These are phyloP conservation scores for Ischnura elegans DNA, from an alignment of 2,888 invertebrate species.

Conservation along the genomic window DNA sequence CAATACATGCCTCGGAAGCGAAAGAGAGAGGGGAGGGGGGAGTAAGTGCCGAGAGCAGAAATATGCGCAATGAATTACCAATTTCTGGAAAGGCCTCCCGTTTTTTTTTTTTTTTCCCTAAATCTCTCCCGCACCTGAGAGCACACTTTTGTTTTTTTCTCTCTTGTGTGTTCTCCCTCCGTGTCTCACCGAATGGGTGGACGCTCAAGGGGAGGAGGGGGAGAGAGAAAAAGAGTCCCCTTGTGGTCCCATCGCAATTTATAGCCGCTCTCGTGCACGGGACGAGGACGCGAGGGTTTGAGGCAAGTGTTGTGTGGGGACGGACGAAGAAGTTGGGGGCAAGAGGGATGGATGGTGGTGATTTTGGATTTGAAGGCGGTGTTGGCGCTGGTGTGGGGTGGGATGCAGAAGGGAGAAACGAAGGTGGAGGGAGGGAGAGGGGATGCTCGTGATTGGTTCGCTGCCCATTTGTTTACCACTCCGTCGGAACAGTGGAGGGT, in stretches of 20 bases:
- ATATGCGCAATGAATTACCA: constrained; percentile 56
- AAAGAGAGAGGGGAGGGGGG: not conserved
- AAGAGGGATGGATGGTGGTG: constrained; percentile 18
- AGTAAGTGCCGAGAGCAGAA: not conserved
- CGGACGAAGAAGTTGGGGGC: no score
- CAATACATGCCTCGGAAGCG: constrained; percentile 41
- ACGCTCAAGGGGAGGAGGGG: not conserved
- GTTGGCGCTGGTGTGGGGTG: not conserved
- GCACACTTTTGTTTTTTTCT: constrained; percentile 23
- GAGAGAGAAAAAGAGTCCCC: not conserved
- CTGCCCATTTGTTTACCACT: constrained; percentile 49
- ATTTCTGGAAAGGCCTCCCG: not conserved
- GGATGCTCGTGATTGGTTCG: constrained; percentile 36
- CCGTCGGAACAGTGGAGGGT: constrained; percentile 16
- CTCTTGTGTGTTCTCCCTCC: not conserved
- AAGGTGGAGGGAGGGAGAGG: not conserved
- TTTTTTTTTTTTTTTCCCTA: constrained; percentile 29
- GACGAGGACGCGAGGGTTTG: constrained; percentile 34
- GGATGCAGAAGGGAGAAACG: not conserved
- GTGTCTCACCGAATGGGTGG: not conserved
- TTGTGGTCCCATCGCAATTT: constrained; percentile 53
- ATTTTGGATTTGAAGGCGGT: constrained; percentile 34
- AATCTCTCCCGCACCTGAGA: not conserved
- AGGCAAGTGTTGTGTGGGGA: not conserved
- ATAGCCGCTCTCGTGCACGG: constrained; percentile 29